Base-by-base conservation (phyloP, 1,140 invertebrate species). In the Aphaenogaster floridana region DNA sequence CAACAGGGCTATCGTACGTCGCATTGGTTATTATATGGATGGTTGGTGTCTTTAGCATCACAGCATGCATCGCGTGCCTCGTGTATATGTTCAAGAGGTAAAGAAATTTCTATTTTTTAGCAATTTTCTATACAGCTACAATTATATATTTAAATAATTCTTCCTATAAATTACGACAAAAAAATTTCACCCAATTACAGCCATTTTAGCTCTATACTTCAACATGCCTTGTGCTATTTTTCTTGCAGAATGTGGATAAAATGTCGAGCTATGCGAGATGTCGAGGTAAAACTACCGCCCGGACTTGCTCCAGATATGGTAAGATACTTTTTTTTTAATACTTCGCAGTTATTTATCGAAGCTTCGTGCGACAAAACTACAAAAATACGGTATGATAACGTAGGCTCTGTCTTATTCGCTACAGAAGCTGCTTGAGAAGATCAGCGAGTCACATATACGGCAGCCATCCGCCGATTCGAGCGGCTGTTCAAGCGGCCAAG, bases 401-500 rank as follows among this genome's bases (percentile, higher is more conserved):
- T 21, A 76, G 61, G 15, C 52, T 72, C 6, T 36, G 7, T 69
- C 36, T 80, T 71, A 17, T 89, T 90, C 11, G 89, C 94, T 28
- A 7, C 84, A 94, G 94, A 96, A 93, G 94, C 94, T 95, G 50
- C 92, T 94, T 74, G 92, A 95, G 68, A 95, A 95, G 77, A 91
- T 90, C 1, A 89, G 88, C 5, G 96, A 96, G 45, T 93, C 95
- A 48, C 95, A 96, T 66, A 94, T 93, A 28, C 91, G 95, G 42
- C 94, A 95, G 63, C 93, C 94, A 1, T 96, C 96, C 74, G 95
- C 95, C 3, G 96, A 97, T 89, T 96, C 96, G 0, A 96, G 96
- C 86, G 96, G 96, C 21, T 96, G 96, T 78, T 96, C 96, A 34
- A 96, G 95, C 57, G 96, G 95, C 4, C 96, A 96, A 74, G 96